Evolutionary conservation across 2,113 vertebrate species (phyloP), one percentile per base, ranked within the genome.

Genomic region (Ameiurus melas): DNA sequence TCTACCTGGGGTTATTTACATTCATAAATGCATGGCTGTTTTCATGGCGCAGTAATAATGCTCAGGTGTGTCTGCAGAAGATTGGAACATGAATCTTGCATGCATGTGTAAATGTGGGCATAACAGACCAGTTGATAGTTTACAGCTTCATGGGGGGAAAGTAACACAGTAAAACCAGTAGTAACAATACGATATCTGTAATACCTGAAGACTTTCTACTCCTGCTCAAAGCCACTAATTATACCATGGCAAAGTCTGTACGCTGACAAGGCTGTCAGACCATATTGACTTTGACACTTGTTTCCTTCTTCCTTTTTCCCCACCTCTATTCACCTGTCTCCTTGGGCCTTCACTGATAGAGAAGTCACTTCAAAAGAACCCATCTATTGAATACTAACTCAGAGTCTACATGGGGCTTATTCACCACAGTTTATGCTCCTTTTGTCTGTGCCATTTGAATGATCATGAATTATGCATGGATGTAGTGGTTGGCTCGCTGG

Each of bases 381-480:
- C 85, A 85, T 86, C 87, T 86, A 90, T 90, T 91, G 90, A 90
- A 93, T 93, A 92, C 87, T 84, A 87, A 93, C 90, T 87, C 77
- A 86, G 66, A 73, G 77, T 77, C 58, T 81, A 86, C 80, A 77
- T 83, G 86, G 87, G 82, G 87, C 85, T 86, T 66, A 73, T 91
- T 89, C 64, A 5, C 68, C 89, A 22, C 81, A 75, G 36, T 90
- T 68, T 84, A 43, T 85, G 86, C 66, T 87, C 86, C 70, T 60
- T 85, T 87, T 80, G 70, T 86, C 85, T 84, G 88, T 91, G 92
- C 91, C 92, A 92, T 94, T 93, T 90, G 25, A 90, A 64, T 13
- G 89, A 91, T 94, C 92, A 95, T 95, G 58, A 92, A 90, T 91
- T 90, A 93, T 93, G 90, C 91, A 73, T 36, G 81, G 60, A 27